Percentiles rank a stretch among this genome's conserved stretches.
Evolutionary conservation across 1,140 invertebrate genomes (phyloP).

Genomic region (Homarus americanus): DNA sequence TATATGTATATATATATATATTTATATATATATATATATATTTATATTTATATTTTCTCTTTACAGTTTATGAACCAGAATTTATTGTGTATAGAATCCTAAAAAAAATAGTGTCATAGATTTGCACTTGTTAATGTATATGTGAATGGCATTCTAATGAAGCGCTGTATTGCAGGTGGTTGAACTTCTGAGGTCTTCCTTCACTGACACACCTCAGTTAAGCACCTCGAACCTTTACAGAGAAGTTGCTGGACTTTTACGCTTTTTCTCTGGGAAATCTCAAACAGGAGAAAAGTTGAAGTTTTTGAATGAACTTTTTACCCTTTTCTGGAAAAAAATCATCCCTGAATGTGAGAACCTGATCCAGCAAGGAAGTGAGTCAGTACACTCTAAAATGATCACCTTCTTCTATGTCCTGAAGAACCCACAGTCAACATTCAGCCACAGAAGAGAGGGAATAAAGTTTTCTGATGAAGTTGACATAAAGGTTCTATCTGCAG

Average conservation of each 20-base stretch:
- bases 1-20: too few species aligned
- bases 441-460: slow-evolving; percentile 29
- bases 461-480: slow-evolving; percentile 38
- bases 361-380: neutral
- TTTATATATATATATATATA: too few species aligned
- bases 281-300: neutral
- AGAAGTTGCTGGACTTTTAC: slow-evolving; percentile 45
- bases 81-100: too few species aligned
- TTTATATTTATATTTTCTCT: too few species aligned
- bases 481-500: neutral
- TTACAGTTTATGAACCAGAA: too few species aligned
- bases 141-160: too few species aligned
- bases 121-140: too few species aligned
- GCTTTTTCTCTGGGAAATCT: slow-evolving; percentile 31
- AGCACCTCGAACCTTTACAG: slow-evolving; percentile 47
- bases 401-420: slow-evolving; percentile 25
- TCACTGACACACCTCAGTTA: slow-evolving; percentile 32
- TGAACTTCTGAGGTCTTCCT: slow-evolving; percentile 47
- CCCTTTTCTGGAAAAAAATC: slow-evolving; percentile 39
- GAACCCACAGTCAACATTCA: slow-evolving; percentile 37
- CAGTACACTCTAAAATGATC: neutral
- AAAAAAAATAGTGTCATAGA: too few species aligned
- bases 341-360: slow-evolving; percentile 33
- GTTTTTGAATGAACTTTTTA: neutral
- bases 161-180: slow-evolving; percentile 74